phyloP scores from a whole-genome alignment of 30 jellyfish, hydroid and myxozoan genomes.

The Phacellophora camtschatica region DNA sequence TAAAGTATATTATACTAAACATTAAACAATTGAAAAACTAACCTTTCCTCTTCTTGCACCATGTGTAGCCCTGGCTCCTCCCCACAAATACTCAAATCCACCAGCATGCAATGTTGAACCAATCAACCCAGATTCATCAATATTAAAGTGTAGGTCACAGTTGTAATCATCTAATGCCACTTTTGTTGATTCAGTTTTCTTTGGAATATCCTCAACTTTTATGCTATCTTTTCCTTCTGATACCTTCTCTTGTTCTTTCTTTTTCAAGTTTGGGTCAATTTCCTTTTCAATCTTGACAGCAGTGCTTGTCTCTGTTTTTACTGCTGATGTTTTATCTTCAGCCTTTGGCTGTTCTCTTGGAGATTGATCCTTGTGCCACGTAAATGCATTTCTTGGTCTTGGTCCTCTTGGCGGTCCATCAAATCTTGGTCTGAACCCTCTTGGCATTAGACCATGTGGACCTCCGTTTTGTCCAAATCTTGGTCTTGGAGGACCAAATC shows the following conservation, averaged over 20 bases:
- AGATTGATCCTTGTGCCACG: no score
- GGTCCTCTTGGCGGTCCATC: not conserved
- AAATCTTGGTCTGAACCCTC: not conserved
- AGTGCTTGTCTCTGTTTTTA: no score
- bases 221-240: no score
- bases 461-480: not conserved
- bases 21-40: not conserved
- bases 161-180: slow-evolving; percentile 64
- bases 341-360: no score
- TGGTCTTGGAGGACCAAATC: not conserved
- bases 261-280: no score
- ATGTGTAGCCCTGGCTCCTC: slow-evolving; percentile 93
- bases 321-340: no score
- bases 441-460: not conserved
- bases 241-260: no score
- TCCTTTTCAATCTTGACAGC: no score
- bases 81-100: slow-evolving; percentile 97
- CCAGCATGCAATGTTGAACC: slow-evolving; percentile 74
- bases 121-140: slow-evolving; percentile 54
- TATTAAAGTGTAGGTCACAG: slow-evolving; percentile 73
- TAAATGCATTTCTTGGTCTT: not conserved
- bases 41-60: slow-evolving; percentile 93
- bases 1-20: no score
- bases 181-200: slow-evolving; percentile 4
- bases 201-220: no score